Percentiles rank a stretch among this genome's conserved stretches.
phyloP scores from a whole-genome alignment of 2,888 invertebrate species.

The Cheilosia impressa region DNA sequence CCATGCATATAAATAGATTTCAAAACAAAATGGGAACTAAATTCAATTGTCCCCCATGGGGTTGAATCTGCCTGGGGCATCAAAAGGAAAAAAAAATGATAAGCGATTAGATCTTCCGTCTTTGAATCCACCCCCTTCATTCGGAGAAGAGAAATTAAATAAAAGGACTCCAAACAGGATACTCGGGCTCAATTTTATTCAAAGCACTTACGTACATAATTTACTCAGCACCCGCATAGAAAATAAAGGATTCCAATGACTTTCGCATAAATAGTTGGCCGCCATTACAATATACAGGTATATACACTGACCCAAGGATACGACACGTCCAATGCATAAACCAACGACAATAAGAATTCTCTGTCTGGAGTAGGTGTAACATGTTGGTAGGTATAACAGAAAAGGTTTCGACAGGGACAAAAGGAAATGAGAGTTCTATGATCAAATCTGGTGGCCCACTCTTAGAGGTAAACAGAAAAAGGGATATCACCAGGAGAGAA shows the following conservation, averaged over 20 bases:
- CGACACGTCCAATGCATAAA: conserved; percentile 48
- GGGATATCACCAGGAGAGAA: conserved; percentile 18
- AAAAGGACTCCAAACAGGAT: conserved; percentile 37
- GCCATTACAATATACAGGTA: neutral
- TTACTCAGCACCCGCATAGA: neutral
- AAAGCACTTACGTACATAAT: conserved; percentile 23
- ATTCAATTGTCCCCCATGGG: conserved; percentile 44
- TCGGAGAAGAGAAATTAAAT: conserved; percentile 43
- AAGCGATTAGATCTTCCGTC: conserved; percentile 43
- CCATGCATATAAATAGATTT: conserved; percentile 56
- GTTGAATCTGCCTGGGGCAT: conserved; percentile 1
- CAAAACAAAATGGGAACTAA: conserved; percentile 51
- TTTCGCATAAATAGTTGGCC: conserved; percentile 34
- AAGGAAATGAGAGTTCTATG: conserved; percentile 56
- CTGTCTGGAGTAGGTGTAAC: conserved; percentile 5
- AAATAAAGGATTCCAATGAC: conserved; percentile 17
- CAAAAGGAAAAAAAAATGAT: conserved; percentile 4
- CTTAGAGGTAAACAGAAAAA: conserved; percentile 22
- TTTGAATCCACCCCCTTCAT: conserved; percentile 15
- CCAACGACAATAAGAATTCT: neutral
- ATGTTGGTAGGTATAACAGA: neutral
- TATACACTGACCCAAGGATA: conserved; percentile 28
- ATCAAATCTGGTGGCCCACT: conserved; percentile 58
- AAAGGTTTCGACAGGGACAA: conserved; percentile 19
- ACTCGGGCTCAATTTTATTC: conserved; percentile 39